Conservation (phyloP, 2,113 vertebrate genomes). For the Athene noctua region DNA sequence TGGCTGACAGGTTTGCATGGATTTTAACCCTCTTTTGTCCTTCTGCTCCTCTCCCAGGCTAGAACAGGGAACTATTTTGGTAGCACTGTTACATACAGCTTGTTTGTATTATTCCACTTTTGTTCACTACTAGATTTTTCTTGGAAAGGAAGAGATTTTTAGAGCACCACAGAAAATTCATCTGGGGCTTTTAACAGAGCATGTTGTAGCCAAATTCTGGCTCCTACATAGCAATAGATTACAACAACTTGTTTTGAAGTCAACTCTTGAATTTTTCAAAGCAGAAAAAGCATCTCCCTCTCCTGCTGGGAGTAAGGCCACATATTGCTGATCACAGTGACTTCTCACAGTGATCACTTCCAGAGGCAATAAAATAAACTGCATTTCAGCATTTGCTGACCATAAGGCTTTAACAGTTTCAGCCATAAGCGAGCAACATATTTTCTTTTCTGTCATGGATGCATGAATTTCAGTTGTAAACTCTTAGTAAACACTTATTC, state of each 20-base stretch:
- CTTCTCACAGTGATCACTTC: background rate
- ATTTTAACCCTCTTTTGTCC: background rate
- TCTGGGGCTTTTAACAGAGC: background rate
- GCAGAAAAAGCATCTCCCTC: background rate
- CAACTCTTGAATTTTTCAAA: background rate
- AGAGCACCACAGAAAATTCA: background rate
- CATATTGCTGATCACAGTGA: background rate
- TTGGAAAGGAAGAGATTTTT: background rate
- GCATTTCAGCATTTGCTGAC: slow-evolving; percentile 21
- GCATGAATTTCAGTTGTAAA: background rate
- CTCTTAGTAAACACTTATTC: background rate
- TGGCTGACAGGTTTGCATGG: background rate
- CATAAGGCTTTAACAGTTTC: background rate
- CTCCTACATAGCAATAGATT: background rate
- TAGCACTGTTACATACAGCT: background rate
- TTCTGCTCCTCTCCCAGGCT: background rate
- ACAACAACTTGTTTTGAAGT: slow-evolving; percentile 3
- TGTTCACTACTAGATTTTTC: background rate
- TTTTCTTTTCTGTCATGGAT: background rate
- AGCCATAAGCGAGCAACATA: background rate
- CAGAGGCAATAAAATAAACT: slow-evolving; percentile 15
- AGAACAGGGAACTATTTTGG: background rate
- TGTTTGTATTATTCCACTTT: background rate
- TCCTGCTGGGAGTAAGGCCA: background rate
- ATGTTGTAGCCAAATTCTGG: background rate